Evolutionary conservation across 2,113 vertebrate genomes (phyloP), one percentile per base, ranked within the genome.

Genomic region (Origma solitaria): DNA sequence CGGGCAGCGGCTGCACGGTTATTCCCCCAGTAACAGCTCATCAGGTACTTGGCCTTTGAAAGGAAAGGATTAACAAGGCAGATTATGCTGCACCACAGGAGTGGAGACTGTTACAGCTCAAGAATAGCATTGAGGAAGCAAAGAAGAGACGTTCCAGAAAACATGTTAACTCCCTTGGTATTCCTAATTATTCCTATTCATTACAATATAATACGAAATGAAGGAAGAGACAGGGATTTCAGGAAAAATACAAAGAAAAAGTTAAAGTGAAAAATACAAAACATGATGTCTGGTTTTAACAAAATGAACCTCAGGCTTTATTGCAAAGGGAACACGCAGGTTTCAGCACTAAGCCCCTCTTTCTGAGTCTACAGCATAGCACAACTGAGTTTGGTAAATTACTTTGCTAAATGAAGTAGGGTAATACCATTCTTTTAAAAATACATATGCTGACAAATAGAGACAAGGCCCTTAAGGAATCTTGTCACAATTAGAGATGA

Each of bases 1-100:
- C 98, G 98, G 51, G 98, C 97, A 0, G 98, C 98, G 0, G 98
- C 96, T 0, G 97, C 97, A 49, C 91, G 98, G 85, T 98, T 98
- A 23, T 78, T 92, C 5, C 99, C 99, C 99, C 99, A 99, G 95
- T 99, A 99, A 95, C 99, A 99, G 91, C 98, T 99, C 65, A 98
- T 98, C 94, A 99, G 98, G 96, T 99, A 99, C 91, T 99, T 99
- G 77, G 99, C 98, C 99, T 99, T 97, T 3, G 47, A 86, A 85
- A 65, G 33, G 62, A 73, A 92, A 33, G 80, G 30, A 60, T 76
- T 30, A 84, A 56, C 19, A 92, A 70, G 53, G 78, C 47, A 90
- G 23, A 18, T 40, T 56, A 35, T 49, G 45, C 44, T n/a, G 33
- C 47, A 35, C 28, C 69, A 51, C 37, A 50, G 24, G 35, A 85